Evolutionary conservation across 2,113 vertebrate species (phyloP).

Genomic region (Cryptotis parvus): DNA sequence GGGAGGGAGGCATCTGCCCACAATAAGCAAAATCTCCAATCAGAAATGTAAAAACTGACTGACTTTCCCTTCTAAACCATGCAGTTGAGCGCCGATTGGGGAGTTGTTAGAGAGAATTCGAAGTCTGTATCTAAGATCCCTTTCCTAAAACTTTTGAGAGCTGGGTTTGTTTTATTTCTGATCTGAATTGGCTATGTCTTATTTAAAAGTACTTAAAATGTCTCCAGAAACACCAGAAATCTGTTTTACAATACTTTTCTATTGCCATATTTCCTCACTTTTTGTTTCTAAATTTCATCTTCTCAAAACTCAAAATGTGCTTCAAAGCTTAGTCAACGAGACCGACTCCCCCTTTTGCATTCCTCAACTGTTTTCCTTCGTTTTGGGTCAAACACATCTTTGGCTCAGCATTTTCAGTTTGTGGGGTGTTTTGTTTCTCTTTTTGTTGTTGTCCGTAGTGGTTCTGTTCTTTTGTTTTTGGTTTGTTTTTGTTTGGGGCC

Average conservation of each 20-base stretch:
- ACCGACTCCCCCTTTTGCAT: neutral
- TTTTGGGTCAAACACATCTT: neutral
- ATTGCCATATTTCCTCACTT: too few relatives aligned
- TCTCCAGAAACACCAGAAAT: neutral
- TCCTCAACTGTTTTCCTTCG: neutral
- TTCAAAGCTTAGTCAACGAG: neutral
- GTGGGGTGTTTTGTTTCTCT: neutral
- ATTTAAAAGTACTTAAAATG: neutral
- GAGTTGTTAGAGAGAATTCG: neutral
- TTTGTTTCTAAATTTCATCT: neutral
- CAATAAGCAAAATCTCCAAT: neutral
- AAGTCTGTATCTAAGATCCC: too few relatives aligned
- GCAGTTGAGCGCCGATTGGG: neutral
- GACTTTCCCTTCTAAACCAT: too few relatives aligned
- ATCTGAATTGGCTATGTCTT: neutral
- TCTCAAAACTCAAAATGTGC: neutral
- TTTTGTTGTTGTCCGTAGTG: too few relatives aligned
- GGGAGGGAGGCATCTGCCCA: neutral
- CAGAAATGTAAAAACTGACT: neutral
- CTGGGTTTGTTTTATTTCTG: neutral
- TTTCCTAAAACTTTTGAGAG: constrained; percentile 16
- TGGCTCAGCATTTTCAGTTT: neutral
- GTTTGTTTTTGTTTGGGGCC: too few relatives aligned
- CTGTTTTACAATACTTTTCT: neutral
- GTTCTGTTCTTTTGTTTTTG: neutral